Evolutionary conservation across 2,113 vertebrate genomes (phyloP), one percentile per base, ranked within the genome.

Genomic region (Xiphophorus couchianus): DNA sequence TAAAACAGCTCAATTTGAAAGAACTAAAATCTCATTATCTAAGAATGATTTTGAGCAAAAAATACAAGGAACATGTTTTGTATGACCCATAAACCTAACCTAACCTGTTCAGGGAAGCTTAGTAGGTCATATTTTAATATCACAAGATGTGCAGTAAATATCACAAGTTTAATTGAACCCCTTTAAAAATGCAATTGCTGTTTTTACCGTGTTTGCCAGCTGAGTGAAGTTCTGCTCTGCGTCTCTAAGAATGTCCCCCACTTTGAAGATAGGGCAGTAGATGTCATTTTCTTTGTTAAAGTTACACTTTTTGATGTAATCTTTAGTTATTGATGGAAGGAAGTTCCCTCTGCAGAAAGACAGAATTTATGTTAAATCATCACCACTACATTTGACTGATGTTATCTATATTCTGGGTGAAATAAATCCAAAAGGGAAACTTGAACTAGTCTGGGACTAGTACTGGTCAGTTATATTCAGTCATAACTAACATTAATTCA

Each of bases 221-320:
- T 73, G 85, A 58, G 90, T 83, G 90, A 99, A 98, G 90, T 98
- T 92, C 87, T 98, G 96, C 13, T 95, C 90, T 0, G 97, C 97
- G 3, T 96, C 94, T 30, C 87, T 93, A 62, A 95, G 93, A 66
- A 98, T 95, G 2, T 98, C 96, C 7, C 97, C 96, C 68, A 99
- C 95, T 62, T 92, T 93, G 91, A 99, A 96, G 86, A 98, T 97
- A 29, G 97, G 97, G 84, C 97, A 98, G 86, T 97, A 96, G 2
- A 93, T 96, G 72, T 96, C 90, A 28, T 75, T 90, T 67, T 93
- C 85, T 0, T 91, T 96, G 88, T 98, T 93, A 85, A 96, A 98
- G 11, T 95, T 96, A 77, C 97, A 97, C 0, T 37, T 82, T 74
- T 89, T 89, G 71, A 97, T 87, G 61, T 96, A 96, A 0, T 33